Conservation (phyloP, 2,888 invertebrate species). For the Syrphus vitripennis region DNA sequence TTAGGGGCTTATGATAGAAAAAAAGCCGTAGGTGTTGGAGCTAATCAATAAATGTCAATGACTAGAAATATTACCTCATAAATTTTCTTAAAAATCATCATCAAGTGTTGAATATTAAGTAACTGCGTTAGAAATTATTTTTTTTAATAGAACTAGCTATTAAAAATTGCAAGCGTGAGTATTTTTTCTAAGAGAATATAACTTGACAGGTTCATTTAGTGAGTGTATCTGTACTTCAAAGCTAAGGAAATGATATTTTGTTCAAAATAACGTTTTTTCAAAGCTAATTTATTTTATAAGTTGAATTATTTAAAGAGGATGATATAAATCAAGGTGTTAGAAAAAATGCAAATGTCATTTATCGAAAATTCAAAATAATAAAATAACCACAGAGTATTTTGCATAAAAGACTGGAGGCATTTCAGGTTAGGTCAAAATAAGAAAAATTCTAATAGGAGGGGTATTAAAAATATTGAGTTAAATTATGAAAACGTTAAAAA, state of each 20-base stretch:
- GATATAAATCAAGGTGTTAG: too few species aligned
- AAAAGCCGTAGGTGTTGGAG: constrained; percentile 12
- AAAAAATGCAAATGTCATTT: too few species aligned
- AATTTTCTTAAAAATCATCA: background rate
- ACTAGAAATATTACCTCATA: constrained; percentile 18
- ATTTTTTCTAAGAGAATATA: background rate
- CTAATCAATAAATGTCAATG: constrained; percentile 31
- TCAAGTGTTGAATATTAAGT: constrained; percentile 11
- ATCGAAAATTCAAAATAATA: too few species aligned
- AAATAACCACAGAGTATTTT: too few species aligned
- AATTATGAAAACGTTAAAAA: too few species aligned
- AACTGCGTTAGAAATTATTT: background rate
- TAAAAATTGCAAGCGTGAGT: background rate
- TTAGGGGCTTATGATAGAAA: background rate
- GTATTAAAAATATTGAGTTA: too few species aligned
- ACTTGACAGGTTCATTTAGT: background rate
- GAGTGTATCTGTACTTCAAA: background rate
- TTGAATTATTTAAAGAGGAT: too few species aligned
- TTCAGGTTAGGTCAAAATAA: too few species aligned
- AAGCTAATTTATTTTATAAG: too few species aligned
- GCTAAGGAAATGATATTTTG: background rate
- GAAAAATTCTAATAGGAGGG: too few species aligned
- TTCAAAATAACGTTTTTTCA: too few species aligned
- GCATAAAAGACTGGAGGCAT: too few species aligned
- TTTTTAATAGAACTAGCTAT: background rate